phyloP scores from a whole-genome alignment of 1,140 invertebrate genomes.

The Paralvinella palmiformis region DNA sequence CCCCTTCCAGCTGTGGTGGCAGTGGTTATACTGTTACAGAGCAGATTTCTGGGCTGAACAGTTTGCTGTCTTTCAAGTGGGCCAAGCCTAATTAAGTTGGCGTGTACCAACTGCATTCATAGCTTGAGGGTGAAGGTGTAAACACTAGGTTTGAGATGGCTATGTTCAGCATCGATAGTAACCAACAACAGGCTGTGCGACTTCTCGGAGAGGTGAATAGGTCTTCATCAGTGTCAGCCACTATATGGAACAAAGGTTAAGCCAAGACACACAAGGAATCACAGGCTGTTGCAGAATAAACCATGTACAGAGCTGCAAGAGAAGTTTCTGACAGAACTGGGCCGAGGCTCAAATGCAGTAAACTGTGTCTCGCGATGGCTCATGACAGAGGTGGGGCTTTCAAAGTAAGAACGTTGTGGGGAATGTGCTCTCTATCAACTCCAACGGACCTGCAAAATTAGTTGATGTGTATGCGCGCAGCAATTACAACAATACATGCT shows the following conservation, averaged over 20 bases:
- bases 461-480: neutral
- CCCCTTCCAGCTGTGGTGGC: neutral
- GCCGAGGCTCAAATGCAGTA: neutral
- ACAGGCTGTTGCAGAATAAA: neutral
- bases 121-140: neutral
- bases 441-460: neutral
- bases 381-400: neutral
- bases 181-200: neutral
- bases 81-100: neutral
- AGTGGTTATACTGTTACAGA: neutral
- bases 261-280: neutral
- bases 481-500: neutral
- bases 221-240: neutral
- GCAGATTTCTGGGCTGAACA: neutral
- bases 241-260: neutral
- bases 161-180: neutral
- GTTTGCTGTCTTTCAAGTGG: neutral
- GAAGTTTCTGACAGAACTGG: neutral
- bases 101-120: neutral
- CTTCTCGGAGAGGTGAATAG: neutral
- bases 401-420: neutral
- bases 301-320: neutral
- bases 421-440: neutral
- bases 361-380: too few species aligned
- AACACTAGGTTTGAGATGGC: slow-evolving; percentile 4